Evolutionary conservation across 2,888 invertebrate genomes (phyloP).

Genomic region (Heliconius hortense): DNA sequence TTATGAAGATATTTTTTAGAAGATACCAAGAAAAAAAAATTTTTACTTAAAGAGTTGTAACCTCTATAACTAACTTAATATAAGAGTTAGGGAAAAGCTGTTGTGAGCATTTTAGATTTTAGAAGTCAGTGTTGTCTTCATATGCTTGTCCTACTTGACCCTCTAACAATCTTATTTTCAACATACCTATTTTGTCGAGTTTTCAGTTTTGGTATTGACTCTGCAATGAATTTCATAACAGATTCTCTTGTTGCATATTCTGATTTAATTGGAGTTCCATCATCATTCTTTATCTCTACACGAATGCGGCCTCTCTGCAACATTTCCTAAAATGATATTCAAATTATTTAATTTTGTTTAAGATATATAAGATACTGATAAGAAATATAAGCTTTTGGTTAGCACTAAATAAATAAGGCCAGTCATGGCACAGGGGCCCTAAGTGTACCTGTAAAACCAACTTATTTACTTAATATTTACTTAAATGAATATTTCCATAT

Average conservation of each 20-base stretch:
- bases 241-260: conserved; percentile 89
- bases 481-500: too few species aligned
- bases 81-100: too few species aligned
- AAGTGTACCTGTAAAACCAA: too few species aligned
- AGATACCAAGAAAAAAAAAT: too few species aligned
- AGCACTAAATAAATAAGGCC: neutral
- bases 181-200: conserved; percentile 84
- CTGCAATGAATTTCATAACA: conserved; percentile 88
- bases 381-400: neutral
- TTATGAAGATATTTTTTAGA: too few species aligned
- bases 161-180: neutral
- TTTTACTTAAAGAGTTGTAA: too few species aligned
- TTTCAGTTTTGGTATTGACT: conserved; percentile 95
- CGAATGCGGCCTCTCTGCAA: conserved; percentile 93
- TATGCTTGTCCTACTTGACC: neutral
- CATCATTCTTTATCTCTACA: conserved; percentile 95
- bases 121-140: neutral
- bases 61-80: too few species aligned
- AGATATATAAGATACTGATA: neutral
- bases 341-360: neutral
- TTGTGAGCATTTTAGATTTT: neutral
- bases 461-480: too few species aligned
- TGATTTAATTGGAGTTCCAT: conserved; percentile 88
- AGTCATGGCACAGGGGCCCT: too few species aligned
- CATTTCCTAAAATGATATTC: conserved; percentile 82